phyloP scores from a whole-genome alignment of 23 tunicate genomes.

The Halocynthia roretzi region DNA sequence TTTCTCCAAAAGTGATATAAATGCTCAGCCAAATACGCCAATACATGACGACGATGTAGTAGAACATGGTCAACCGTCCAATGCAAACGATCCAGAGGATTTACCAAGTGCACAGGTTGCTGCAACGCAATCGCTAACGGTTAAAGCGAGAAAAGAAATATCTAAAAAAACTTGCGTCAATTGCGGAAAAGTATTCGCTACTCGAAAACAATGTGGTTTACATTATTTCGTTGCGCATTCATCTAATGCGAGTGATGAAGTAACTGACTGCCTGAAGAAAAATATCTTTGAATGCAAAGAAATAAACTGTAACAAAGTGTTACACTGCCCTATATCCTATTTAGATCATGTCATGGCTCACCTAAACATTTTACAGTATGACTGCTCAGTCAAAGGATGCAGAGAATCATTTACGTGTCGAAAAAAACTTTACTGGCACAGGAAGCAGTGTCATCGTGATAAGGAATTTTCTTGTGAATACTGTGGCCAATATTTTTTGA shows the following conservation, averaged over 20 bases:
- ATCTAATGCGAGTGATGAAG: not conserved
- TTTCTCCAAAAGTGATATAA: too few species aligned
- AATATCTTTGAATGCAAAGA: not conserved
- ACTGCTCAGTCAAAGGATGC: not conserved
- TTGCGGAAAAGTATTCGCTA: not conserved
- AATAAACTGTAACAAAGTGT: not conserved
- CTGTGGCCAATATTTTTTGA: not conserved
- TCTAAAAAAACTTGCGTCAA: not conserved
- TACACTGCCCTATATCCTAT: not conserved
- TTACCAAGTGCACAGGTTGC: too few species aligned
- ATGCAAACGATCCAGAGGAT: not conserved
- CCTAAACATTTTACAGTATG: not conserved
- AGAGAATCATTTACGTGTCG: not conserved
- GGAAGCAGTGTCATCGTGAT: not conserved
- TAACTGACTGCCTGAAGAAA: not conserved
- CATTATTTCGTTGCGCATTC: slow-evolving; percentile 3
- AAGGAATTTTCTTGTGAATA: not conserved
- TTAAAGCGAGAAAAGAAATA: too few species aligned
- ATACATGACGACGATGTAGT: not conserved
- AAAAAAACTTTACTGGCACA: not conserved
- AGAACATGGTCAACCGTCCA: not conserved
- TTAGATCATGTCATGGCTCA: not conserved
- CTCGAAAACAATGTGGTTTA: slow-evolving; percentile 5
- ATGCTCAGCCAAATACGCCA: not conserved
- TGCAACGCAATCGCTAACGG: too few species aligned